Conservation (phyloP, 2,113 vertebrate species). For the Phyllostomus hastatus region DNA sequence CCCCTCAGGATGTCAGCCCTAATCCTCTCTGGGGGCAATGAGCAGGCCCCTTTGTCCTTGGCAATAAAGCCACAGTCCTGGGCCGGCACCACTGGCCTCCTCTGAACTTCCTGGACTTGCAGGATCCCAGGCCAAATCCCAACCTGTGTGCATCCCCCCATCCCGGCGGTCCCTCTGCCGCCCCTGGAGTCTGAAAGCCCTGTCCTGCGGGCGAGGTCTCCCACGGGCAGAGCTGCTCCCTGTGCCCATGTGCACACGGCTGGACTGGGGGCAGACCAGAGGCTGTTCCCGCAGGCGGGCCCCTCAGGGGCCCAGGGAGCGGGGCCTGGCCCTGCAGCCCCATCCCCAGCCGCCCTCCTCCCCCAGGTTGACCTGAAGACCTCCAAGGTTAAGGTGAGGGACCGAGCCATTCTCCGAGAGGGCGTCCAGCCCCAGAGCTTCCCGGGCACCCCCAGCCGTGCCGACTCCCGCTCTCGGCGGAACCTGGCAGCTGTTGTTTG, state of each 20-base stretch:
- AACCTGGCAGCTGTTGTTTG: not conserved
- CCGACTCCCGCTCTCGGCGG: not conserved
- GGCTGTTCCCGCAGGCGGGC: too few relatives aligned
- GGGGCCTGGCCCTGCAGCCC: too few relatives aligned
- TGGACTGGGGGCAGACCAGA: not conserved
- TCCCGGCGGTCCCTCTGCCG: too few relatives aligned
- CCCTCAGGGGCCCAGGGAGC: not conserved
- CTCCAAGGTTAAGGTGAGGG: not conserved
- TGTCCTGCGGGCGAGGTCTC: not conserved
- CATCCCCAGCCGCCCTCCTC: too few relatives aligned
- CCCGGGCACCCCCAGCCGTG: not conserved
- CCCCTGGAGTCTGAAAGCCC: not conserved
- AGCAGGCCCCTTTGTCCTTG: not conserved
- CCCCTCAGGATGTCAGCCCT: not conserved
- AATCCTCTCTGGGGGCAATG: fast-evolving
- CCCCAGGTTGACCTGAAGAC: not conserved
- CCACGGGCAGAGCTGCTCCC: not conserved
- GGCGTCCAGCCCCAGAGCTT: fast-evolving
- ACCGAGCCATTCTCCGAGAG: not conserved
- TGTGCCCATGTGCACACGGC: fast-evolving
- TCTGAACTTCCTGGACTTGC: not conserved
- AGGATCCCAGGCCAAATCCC: not conserved
- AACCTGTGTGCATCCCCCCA: not conserved
- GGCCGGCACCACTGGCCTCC: not conserved
- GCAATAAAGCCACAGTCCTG: not conserved